phyloP scores from a whole-genome alignment of 2,888 invertebrate species.

The Zaprionus obscuricornis region DNA sequence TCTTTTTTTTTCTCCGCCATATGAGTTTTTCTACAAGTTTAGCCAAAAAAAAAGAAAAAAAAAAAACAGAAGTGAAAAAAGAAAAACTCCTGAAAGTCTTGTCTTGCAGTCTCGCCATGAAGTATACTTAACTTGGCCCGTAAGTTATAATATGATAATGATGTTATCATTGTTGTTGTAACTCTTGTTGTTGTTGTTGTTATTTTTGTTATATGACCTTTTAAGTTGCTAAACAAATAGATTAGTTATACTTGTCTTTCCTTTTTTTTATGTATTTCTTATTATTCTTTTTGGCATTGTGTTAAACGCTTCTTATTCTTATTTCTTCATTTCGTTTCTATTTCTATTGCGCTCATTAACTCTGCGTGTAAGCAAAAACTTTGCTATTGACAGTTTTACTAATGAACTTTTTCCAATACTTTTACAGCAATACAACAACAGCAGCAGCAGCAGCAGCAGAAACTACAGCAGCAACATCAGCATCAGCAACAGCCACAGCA shows the following conservation, averaged over 20 bases:
- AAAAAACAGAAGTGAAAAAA: too few species aligned
- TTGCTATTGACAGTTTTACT: conserved; percentile 26
- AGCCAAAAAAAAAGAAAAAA: too few species aligned
- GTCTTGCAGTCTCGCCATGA: too few species aligned
- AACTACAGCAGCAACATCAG: background rate
- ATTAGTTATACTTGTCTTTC: conserved; percentile 17
- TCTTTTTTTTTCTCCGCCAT: too few species aligned
- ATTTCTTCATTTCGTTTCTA: background rate
- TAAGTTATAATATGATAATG: conserved; percentile 5
- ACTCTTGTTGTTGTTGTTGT: conserved; percentile 17
- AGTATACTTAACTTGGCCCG: too few species aligned
- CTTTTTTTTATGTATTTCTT: conserved; percentile 7
- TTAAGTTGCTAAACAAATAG: conserved; percentile 44
- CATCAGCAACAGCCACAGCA: conserved; percentile 13
- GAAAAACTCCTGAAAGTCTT: too few species aligned
- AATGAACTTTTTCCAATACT: conserved; percentile 38
- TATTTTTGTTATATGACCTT: conserved; percentile 39
- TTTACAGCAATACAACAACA: conserved; percentile 8
- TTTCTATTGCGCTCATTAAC: conserved; percentile 40
- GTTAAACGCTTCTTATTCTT: conserved; percentile 17
- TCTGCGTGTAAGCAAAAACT: conserved; percentile 29
- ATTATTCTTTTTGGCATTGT: conserved; percentile 7
- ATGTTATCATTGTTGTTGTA: conserved; percentile 6
- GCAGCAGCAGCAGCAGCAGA: conserved; percentile 20
- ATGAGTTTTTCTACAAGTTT: conserved; percentile 17